Percentiles rank a stretch among this genome's conserved stretches.
These are phyloP conservation scores for Sarcophaga bullata DNA, from an alignment of 1,140 invertebrate genomes.

Conservation along the genomic window DNA sequence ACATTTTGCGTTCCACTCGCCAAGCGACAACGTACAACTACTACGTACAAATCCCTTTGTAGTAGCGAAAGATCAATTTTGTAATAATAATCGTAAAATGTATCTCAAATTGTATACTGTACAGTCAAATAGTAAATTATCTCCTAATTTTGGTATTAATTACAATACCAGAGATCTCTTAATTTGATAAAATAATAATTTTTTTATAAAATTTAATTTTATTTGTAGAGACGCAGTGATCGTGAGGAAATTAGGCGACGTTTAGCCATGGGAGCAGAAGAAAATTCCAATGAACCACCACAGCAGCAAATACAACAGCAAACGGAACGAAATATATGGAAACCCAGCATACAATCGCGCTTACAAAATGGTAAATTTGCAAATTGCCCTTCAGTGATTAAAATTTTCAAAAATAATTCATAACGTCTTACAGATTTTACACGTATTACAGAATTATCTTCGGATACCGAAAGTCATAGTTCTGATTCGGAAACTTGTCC, in stretches of 20 bases:
- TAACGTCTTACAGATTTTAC: slow-evolving; percentile 11
- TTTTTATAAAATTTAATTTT: slow-evolving; percentile 29
- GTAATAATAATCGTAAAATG: no score
- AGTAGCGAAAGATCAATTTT: no score
- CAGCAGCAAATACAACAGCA: neutral
- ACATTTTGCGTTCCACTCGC: no score
- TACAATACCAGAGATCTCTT: neutral
- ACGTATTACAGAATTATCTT: slow-evolving; percentile 65
- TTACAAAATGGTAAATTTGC: slow-evolving; percentile 82
- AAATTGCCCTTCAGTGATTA: neutral
- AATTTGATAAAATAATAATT: neutral
- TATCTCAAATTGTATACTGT: no score
- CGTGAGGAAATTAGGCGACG: slow-evolving; percentile 90
- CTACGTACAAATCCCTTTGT: no score
- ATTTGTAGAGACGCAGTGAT: slow-evolving; percentile 84
- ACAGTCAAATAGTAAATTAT: no score
- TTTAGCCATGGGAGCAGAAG: slow-evolving; percentile 87
- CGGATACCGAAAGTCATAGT: slow-evolving; percentile 80
- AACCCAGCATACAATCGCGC: slow-evolving; percentile 87
- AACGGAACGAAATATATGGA: slow-evolving; percentile 74
- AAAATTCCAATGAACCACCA: slow-evolving; percentile 70
- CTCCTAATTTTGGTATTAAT: neutral
- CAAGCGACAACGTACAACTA: no score
- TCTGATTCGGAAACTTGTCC: slow-evolving; percentile 73
- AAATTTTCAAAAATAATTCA: no score